A percentile compares a stretch with the other conserved stretches of the same genome.
These are phyloP conservation scores for Porites evermanni DNA, from an alignment of 92 coral and sea anemone genomes.

Conservation along the genomic window DNA sequence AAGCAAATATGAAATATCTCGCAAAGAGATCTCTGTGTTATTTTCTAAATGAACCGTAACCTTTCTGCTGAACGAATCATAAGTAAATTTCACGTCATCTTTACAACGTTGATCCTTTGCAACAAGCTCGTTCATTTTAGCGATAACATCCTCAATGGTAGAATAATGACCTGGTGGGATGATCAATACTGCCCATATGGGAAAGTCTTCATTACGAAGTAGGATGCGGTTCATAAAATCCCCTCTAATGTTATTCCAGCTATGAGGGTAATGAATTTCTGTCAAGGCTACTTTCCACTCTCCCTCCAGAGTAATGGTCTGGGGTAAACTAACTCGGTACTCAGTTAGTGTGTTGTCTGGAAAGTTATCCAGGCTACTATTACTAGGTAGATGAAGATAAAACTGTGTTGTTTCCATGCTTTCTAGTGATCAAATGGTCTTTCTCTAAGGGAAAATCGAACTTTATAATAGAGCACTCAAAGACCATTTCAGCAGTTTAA, in stretches of 20 bases:
- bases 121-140: conserved; percentile 43
- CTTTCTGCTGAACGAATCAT: conserved; percentile 24
- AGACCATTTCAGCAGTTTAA: too few species aligned
- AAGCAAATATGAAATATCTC: conserved; percentile 1
- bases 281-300: conserved; percentile 64
- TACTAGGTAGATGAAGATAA: conserved; percentile 33
- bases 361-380: conserved; percentile 52
- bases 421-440: conserved; percentile 25
- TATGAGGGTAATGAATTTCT: background rate
- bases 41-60: conserved; percentile 39
- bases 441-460: background rate
- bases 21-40: background rate
- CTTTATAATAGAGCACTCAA: background rate
- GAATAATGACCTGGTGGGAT: conserved; percentile 53
- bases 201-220: conserved; percentile 22
- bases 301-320: background rate
- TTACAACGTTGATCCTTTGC: conserved; percentile 1
- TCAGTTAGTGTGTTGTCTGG: conserved; percentile 46
- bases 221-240: conserved; percentile 11
- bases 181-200: background rate
- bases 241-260: conserved; percentile 39
- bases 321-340: too few species aligned
- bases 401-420: conserved; percentile 35
- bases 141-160: conserved; percentile 34
- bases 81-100: conserved; percentile 29